phyloP scores from a whole-genome alignment of 1,140 invertebrate genomes.

The Drosophila arawakana region DNA sequence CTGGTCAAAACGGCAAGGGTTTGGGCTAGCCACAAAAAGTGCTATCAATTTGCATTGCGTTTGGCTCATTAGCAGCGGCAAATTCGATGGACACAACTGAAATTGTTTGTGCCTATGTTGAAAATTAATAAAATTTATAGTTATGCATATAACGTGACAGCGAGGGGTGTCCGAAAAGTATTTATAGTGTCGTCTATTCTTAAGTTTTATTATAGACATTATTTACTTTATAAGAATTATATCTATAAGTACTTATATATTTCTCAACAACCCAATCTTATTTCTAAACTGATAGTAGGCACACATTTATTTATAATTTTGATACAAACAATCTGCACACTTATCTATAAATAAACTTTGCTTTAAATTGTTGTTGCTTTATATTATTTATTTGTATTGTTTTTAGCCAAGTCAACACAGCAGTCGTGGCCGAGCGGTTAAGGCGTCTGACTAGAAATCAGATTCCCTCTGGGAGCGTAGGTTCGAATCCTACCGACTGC shows the following conservation, averaged over 20 bases:
- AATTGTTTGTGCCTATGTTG: constrained; percentile 48
- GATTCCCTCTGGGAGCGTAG: constrained; percentile 94
- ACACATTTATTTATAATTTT: not conserved
- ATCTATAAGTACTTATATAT: not conserved
- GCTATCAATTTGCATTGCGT: constrained; percentile 79
- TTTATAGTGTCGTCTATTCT: no score
- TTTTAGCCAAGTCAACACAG: constrained; percentile 46
- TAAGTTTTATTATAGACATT: not conserved
- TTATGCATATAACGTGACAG: constrained; percentile 8
- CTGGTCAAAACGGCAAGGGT: not conserved
- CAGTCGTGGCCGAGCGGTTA: constrained; percentile 94
- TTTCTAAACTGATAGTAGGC: constrained; percentile 5
- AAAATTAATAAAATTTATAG: constrained; percentile 66
- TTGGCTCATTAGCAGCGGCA: constrained; percentile 71
- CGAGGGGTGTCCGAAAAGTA: constrained; percentile 31
- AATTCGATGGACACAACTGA: constrained; percentile 64
- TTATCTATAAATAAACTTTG: constrained; percentile 22
- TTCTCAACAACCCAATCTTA: not conserved
- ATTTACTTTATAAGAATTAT: not conserved
- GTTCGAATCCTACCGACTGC: constrained; percentile 94
- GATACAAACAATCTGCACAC: not conserved
- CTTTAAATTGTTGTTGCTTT: constrained; percentile 5
- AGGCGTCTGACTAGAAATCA: constrained; percentile 94
- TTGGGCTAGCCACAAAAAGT: constrained; percentile 37
- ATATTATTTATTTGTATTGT: not conserved